A percentile compares a stretch with the other conserved stretches of the same genome.
Evolutionary conservation across 2,113 vertebrate species (phyloP).

Genomic region (Oplegnathus fasciatus): DNA sequence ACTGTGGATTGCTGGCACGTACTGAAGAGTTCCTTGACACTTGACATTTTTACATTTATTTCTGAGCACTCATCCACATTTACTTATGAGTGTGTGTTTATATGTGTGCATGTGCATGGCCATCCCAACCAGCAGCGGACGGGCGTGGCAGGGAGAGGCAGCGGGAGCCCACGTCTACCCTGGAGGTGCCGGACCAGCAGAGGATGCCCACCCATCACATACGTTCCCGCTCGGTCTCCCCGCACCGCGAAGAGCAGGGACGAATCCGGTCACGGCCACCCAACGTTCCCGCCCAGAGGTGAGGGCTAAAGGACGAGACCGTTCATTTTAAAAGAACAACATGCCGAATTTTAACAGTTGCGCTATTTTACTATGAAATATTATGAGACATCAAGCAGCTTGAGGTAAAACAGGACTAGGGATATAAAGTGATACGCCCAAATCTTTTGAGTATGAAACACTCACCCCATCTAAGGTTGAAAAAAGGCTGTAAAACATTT

Average conservation of each 20-base stretch:
- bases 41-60: background rate
- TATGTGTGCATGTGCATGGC: slow-evolving; percentile 17
- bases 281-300: slow-evolving; percentile 97
- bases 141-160: slow-evolving; percentile 79
- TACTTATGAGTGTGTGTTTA: slow-evolving; percentile 5
- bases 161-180: slow-evolving; percentile 85
- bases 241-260: slow-evolving; percentile 94
- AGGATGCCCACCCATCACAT: slow-evolving; percentile 88
- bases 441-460: background rate
- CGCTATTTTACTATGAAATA: too few relatives aligned
- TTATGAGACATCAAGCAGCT: background rate
- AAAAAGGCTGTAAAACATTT: background rate
- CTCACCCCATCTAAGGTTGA: background rate
- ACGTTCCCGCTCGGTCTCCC: slow-evolving; percentile 96
- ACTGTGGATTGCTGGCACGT: background rate
- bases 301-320: slow-evolving; percentile 45
- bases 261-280: slow-evolving; percentile 93
- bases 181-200: slow-evolving; percentile 95
- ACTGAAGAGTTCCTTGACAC: background rate
- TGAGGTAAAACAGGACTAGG: background rate
- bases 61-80: background rate
- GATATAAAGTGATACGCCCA: background rate
- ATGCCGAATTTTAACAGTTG: background rate
- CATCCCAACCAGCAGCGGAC: slow-evolving; percentile 62
- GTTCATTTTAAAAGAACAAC: background rate